phyloP scores from a whole-genome alignment of 2,888 invertebrate genomes.

The Heliconius aoede region DNA sequence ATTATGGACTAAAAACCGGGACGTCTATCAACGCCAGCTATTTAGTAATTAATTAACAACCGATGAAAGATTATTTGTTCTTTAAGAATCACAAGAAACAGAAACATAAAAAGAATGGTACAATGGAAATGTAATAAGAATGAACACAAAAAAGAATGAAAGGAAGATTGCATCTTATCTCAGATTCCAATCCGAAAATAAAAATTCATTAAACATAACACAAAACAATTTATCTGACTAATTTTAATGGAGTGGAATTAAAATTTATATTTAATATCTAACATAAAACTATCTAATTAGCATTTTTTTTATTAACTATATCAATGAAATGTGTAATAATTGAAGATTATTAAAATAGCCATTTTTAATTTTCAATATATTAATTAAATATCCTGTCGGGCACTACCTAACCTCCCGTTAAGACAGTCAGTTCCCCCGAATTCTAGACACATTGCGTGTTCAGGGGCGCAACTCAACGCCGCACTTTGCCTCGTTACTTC shows the following conservation, averaged over 20 bases:
- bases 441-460: too few species aligned
- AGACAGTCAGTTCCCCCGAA: too few species aligned
- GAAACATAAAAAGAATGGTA: neutral
- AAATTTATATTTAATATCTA: neutral
- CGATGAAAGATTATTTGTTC: neutral
- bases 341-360: too few species aligned
- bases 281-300: neutral
- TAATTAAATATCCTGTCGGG: too few species aligned
- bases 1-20: too few species aligned
- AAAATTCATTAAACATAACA: neutral
- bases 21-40: neutral
- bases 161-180: slow-evolving; percentile 16
- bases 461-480: too few species aligned
- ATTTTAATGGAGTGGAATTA: neutral
- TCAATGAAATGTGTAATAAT: too few species aligned
- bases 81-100: neutral
- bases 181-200: neutral
- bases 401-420: too few species aligned
- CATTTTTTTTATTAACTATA: neutral
- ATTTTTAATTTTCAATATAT: neutral
- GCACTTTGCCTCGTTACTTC: too few species aligned
- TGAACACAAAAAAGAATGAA: neutral
- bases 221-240: too few species aligned
- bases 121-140: neutral
- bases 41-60: neutral